A percentile compares a stretch with the other conserved stretches of the same genome.
These are phyloP conservation scores for Pitangus sulphuratus DNA, from an alignment of 2,797 vertebrate genomes.

Conservation along the genomic window DNA sequence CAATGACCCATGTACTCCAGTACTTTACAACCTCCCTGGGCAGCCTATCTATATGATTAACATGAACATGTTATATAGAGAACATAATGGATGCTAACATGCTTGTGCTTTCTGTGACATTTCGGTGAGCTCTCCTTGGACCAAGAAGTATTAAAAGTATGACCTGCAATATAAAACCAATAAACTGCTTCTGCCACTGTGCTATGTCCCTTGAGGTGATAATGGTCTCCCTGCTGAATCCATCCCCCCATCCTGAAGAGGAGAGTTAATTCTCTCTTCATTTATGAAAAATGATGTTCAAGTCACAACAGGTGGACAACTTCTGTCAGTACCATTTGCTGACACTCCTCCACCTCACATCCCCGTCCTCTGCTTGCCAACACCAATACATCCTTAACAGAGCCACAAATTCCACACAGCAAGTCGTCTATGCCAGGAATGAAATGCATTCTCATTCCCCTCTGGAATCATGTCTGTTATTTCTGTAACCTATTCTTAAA, in stretches of 20 bases:
- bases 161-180: background rate
- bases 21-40: background rate
- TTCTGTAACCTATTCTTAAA: background rate
- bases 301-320: background rate
- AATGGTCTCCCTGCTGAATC: background rate
- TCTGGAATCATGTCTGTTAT: background rate
- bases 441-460: background rate
- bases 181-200: background rate
- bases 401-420: background rate
- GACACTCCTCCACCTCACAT: background rate
- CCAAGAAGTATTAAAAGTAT: background rate
- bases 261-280: background rate
- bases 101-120: background rate
- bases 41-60: background rate
- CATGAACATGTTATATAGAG: background rate
- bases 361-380: background rate
- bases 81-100: background rate
- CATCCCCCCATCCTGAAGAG: rapidly evolving
- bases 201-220: background rate
- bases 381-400: background rate
- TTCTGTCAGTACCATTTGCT: background rate
- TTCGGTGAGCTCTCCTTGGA: background rate
- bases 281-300: background rate
- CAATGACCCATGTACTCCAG: background rate
- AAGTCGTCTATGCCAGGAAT: background rate